Conservation (phyloP, 2,113 vertebrate species). For the Hystrix brachyura region DNA sequence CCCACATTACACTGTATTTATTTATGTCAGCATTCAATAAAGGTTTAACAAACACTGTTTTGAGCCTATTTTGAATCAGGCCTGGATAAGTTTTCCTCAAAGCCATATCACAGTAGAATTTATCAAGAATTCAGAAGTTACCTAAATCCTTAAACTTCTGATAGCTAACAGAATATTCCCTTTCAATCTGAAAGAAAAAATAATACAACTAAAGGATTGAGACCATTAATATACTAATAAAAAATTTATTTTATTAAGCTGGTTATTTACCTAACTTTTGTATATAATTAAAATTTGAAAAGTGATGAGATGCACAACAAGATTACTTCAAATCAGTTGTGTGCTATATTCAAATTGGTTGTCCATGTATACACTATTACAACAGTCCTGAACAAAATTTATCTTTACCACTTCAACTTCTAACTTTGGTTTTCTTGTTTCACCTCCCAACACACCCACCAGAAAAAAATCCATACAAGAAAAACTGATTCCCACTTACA, state of each 20-base stretch:
- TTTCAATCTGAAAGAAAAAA: background rate
- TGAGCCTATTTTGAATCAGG: background rate
- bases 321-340: conserved; percentile 39
- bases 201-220: background rate
- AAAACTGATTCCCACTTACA: conserved; percentile 13
- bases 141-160: conserved; percentile 16
- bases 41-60: background rate
- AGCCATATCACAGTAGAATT: background rate
- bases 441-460: background rate
- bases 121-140: conserved; percentile 49
- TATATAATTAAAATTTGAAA: conserved; percentile 45
- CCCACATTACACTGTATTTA: background rate
- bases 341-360: background rate
- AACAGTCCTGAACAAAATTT: conserved; percentile 6
- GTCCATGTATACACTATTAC: background rate
- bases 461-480: background rate
- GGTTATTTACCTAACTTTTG: conserved; percentile 13
- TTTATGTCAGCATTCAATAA: conserved; percentile 11
- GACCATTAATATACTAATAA: conserved; percentile 6
- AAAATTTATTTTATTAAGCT: conserved; percentile 33
- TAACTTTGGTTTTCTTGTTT: background rate
- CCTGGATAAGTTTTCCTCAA: background rate
- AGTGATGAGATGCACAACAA: background rate
- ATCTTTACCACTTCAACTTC: background rate
- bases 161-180: conserved; percentile 12